Conservation (phyloP, 2,888 invertebrate species). For the Norana najaformis region DNA sequence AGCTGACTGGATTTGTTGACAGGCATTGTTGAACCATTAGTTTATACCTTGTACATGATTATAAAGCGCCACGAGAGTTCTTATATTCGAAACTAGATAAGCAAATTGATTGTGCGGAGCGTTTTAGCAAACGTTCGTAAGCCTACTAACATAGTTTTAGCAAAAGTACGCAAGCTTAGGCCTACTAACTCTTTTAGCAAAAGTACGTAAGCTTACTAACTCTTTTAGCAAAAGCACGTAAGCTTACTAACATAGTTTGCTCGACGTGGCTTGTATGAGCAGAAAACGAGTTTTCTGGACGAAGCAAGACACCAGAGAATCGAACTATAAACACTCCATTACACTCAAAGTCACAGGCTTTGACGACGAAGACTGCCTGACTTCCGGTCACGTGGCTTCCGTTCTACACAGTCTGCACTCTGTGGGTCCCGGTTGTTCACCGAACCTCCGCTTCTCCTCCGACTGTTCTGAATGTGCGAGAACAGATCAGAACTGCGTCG, state of each 20-base stretch:
- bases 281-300: conserved; percentile 14
- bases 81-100: not conserved
- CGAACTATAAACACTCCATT: not conserved
- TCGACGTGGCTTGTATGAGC: not conserved
- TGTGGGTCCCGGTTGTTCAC: not conserved
- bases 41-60: too few relatives aligned
- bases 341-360: conserved; percentile 1
- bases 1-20: too few relatives aligned
- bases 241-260: not conserved
- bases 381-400: conserved; percentile 20
- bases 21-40: too few relatives aligned
- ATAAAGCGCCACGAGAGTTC: not conserved
- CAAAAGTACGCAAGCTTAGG: too few relatives aligned
- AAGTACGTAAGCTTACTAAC: too few relatives aligned
- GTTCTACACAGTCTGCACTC: conserved; percentile 15
- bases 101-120: not conserved
- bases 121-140: too few relatives aligned
- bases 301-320: not conserved
- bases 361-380: conserved; percentile 21
- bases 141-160: too few relatives aligned
- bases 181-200: too few relatives aligned
- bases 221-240: too few relatives aligned
- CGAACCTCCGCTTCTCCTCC: not conserved
- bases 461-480: not conserved
- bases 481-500: not conserved